Base-by-base conservation (phyloP, 2,888 invertebrate genomes). In the Sialis fuliginosa region DNA sequence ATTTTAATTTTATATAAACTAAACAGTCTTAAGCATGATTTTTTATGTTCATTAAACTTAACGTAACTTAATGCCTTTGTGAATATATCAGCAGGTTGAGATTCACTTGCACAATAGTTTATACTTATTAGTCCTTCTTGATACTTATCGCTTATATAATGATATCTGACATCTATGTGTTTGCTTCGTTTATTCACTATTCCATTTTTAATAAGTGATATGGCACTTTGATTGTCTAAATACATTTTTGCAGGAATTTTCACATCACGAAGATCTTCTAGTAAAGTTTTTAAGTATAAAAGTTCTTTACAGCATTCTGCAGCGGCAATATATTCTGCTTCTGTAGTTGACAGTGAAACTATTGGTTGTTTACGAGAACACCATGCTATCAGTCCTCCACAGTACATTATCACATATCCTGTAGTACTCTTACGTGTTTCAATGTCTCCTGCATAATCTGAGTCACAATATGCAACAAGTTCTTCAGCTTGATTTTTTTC, bases 261-360 rank as follows among this genome's bases (percentile, higher is more conserved):
- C 31, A 34, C 12, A 6, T 37, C 30, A 6, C 33, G 49, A 22
- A 53, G 9, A 13, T 50, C 51, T 44, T 47, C 37, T 13, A 52
- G n/a, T 30, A 53, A 13, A 6, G 37, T 43, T 45, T 52, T 52
- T 6, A 54, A n/a, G 42, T 46, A 52, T n/a, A 43, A 6, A 6
- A 53, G 2, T 45, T 51, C 51, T 45, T 52, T 52, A 7, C 44
- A 51, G 44, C 51, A 52, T 31, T 54, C 54, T 22, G 51, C 49
- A 8, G 42, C 42, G 33, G 56, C 52, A 6, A 57, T 49, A 42
- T 49, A 52, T 47, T 56, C 53, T 12, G 55, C 53, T 43, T 53
- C 55, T 2, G 52, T 51, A 1, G 51, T 44, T 1, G 52, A 54
- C 1, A 46, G 42, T 2, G 54, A 49, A 6, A 54, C 52, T 2